Evolutionary conservation across 1,140 invertebrate genomes (phyloP).

Genomic region (Drepana arcuata): DNA sequence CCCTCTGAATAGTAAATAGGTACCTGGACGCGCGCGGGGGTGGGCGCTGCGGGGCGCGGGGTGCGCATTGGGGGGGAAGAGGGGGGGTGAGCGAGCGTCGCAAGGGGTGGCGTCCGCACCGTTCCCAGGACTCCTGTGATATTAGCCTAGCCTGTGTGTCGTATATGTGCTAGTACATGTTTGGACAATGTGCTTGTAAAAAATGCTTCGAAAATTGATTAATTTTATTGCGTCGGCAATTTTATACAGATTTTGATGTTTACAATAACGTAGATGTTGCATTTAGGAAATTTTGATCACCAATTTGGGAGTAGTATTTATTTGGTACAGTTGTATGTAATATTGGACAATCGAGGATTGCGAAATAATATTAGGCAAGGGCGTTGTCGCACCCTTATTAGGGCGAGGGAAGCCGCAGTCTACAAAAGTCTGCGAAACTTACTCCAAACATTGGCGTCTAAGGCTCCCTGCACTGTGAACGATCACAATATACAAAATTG

Average conservation of each 20-base stretch:
- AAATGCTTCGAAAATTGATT: slow-evolving; percentile 44
- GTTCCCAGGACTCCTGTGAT: slow-evolving; percentile 69
- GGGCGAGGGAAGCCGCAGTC: no score
- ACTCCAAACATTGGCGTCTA: no score
- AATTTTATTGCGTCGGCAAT: slow-evolving; percentile 55
- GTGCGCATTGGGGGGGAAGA: slow-evolving; percentile 1
- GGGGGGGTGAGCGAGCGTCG: background rate
- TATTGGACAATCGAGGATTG: slow-evolving; percentile 40
- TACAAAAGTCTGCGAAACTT: no score
- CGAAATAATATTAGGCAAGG: slow-evolving; percentile 3
- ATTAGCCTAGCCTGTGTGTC: slow-evolving; percentile 68
- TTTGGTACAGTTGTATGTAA: slow-evolving; percentile 35
- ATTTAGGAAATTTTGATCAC: slow-evolving; percentile 45
- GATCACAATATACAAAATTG: no score
- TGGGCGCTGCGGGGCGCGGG: slow-evolving; percentile 16
- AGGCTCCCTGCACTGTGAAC: no score
- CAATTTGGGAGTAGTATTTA: slow-evolving; percentile 27
- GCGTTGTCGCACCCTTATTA: background rate
- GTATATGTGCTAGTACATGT: slow-evolving; percentile 67
- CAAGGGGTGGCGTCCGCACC: slow-evolving; percentile 20
- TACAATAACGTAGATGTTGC: slow-evolving; percentile 34
- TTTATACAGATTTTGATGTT: slow-evolving; percentile 60
- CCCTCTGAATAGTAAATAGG: slow-evolving; percentile 65
- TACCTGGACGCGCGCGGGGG: slow-evolving; percentile 29
- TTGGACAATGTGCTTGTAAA: slow-evolving; percentile 59